Percentiles rank a stretch among this genome's conserved stretches.
Evolutionary conservation across 2,113 vertebrate species (phyloP).

Genomic region (Chloroceryle aenea): DNA sequence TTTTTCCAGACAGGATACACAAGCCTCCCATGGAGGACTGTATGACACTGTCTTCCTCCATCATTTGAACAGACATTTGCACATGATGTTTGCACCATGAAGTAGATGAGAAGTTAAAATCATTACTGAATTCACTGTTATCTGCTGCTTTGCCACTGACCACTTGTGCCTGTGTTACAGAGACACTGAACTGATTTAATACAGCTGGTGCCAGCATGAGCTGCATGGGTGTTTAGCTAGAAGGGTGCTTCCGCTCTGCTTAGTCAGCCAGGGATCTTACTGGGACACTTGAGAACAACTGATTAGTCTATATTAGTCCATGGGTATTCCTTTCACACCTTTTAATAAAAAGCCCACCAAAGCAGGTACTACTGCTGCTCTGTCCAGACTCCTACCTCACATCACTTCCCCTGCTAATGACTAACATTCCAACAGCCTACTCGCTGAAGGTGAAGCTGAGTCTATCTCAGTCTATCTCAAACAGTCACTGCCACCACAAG

Average conservation of each 20-base stretch:
- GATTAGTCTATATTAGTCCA: background rate
- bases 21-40: background rate
- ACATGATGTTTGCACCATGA: background rate
- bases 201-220: background rate
- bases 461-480: background rate
- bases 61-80: background rate
- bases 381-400: background rate
- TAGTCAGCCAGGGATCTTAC: background rate
- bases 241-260: background rate
- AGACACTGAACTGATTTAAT: background rate
- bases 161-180: background rate
- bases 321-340: accelerated
- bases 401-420: background rate
- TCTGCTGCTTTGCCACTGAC: background rate
- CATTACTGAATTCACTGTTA: background rate
- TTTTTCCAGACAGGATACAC: background rate
- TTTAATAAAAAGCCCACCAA: background rate
- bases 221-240: background rate
- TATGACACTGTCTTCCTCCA: background rate
- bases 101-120: background rate
- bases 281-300: background rate
- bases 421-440: background rate
- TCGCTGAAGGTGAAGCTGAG: accelerated
- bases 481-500: background rate
- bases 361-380: background rate